Conservation (phyloP, 2,797 vertebrate genomes). For the Fringilla coelebs region DNA sequence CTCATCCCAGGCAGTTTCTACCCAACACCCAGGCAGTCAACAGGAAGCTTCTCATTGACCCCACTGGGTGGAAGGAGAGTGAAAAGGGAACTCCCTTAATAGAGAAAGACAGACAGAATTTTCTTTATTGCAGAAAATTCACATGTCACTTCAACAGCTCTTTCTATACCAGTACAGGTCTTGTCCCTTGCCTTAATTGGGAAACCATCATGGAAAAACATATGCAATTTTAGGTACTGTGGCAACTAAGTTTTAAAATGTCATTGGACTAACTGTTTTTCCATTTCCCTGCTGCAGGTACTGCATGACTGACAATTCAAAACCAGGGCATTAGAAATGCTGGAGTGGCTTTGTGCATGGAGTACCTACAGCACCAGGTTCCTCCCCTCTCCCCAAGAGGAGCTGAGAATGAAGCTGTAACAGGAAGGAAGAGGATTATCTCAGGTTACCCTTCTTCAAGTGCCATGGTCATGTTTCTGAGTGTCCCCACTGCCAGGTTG, state of each 20-base stretch:
- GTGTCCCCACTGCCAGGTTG: slow-evolving; percentile 43
- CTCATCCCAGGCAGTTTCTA: fast-evolving
- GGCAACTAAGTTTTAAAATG: not conserved
- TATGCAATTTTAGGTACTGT: not conserved
- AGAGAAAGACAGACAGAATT: not conserved
- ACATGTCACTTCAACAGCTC: not conserved
- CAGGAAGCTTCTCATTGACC: not conserved
- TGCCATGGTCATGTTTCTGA: slow-evolving; percentile 21
- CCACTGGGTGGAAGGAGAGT: not conserved
- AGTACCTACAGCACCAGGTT: not conserved
- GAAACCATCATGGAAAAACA: not conserved
- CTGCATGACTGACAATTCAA: not conserved
- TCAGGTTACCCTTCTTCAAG: slow-evolving; percentile 30
- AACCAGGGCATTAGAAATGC: not conserved
- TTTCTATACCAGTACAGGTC: not conserved
- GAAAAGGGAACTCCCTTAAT: not conserved
- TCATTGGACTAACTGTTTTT: not conserved
- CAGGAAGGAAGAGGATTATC: not conserved
- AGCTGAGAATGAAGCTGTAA: not conserved
- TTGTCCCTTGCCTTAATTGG: not conserved
- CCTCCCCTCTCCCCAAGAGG: not conserved
- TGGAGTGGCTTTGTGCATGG: not conserved
- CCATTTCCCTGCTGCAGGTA: not conserved
- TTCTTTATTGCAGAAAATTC: not conserved
- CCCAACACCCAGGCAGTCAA: not conserved